These are phyloP conservation scores for Rhea pennata DNA, from an alignment of 2,113 vertebrate genomes.

Conservation along the genomic window DNA sequence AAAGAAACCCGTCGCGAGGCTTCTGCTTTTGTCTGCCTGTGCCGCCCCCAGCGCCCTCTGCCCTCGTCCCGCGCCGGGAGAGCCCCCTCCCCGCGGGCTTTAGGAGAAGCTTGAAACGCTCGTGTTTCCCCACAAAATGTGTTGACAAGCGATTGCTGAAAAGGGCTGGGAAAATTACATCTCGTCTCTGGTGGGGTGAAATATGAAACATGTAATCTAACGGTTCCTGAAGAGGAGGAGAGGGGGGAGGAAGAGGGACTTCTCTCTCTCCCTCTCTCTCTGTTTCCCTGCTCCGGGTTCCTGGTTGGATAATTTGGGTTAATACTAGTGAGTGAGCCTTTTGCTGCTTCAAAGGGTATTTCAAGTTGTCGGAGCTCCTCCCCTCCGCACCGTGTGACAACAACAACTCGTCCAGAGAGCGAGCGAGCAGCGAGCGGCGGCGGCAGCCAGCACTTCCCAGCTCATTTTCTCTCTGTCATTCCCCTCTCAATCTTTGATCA, in stretches of 20 bases:
- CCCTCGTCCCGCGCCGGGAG: background rate
- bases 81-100: background rate
- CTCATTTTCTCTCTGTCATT: slow-evolving; percentile 97
- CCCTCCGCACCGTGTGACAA: slow-evolving; percentile 95
- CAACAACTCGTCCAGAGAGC: slow-evolving; percentile 95
- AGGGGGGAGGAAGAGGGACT: background rate
- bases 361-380: slow-evolving; percentile 94
- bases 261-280: background rate
- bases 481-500: slow-evolving; percentile 92
- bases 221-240: slow-evolving; percentile 42
- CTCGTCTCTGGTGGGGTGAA: slow-evolving; percentile 45
- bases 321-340: slow-evolving; percentile 80
- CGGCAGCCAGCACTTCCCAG: slow-evolving; percentile 86
- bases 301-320: slow-evolving; percentile 83
- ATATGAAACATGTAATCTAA: slow-evolving; percentile 65
- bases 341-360: slow-evolving; percentile 87
- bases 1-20: background rate
- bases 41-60: background rate
- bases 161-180: slow-evolving; percentile 56
- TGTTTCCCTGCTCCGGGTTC: slow-evolving; percentile 67
- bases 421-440: slow-evolving; percentile 56
- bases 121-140: slow-evolving; percentile 35
- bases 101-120: slow-evolving; percentile 10
- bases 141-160: slow-evolving; percentile 46
- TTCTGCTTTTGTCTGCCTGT: slow-evolving; percentile 1